Base-by-base conservation (phyloP, 1,140 invertebrate species). In the Neomicropteryx cornuta region DNA sequence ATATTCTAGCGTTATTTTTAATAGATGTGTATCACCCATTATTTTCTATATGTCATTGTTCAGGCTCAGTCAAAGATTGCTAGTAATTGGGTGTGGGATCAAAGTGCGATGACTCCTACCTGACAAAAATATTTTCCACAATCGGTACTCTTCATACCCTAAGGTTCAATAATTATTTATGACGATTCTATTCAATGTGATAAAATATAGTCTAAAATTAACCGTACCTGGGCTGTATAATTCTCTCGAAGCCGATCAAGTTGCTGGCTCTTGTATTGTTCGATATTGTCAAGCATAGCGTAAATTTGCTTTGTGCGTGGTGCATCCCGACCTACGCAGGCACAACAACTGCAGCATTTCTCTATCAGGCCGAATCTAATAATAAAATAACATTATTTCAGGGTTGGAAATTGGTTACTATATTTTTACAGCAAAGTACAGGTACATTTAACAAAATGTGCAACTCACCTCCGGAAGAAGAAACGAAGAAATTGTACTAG, bases 251-350 rank as follows among this genome's bases (percentile, higher is more conserved):
- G 65, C 45, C 81, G 75, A 55, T 91, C 87, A 39, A 94, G 63
- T 53, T 94, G 89, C 52, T 83, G 83, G 42, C 80, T 81, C 60
- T 90, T 91, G 59, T 92, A 90, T 36, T 81, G 79, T 58, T 94
- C 89, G 42, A 94, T 87, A 55, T 81, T 88, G 52, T 94, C 88
- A 44, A 92, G 61, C 76, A 87, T 83, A 38, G 77, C 78, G 51
- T 83, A 84, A 32, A 94, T 82, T 56, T 93, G 87, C 30, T 79
- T 73, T 5, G 83, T 78, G 33, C 83, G 71, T 3, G 86, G 83
- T 5, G 82, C 82, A 18, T 75, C 71, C 5, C 75, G 72, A 28
- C 49, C 53, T 17, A 66, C 62, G 47, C 64, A 68, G 37, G 72
- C 72, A 49, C 84, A 88, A 53, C 77, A 81, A 46, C 72, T 72